Conservation (phyloP, 2,797 vertebrate genomes). For the Danio tinwini region DNA sequence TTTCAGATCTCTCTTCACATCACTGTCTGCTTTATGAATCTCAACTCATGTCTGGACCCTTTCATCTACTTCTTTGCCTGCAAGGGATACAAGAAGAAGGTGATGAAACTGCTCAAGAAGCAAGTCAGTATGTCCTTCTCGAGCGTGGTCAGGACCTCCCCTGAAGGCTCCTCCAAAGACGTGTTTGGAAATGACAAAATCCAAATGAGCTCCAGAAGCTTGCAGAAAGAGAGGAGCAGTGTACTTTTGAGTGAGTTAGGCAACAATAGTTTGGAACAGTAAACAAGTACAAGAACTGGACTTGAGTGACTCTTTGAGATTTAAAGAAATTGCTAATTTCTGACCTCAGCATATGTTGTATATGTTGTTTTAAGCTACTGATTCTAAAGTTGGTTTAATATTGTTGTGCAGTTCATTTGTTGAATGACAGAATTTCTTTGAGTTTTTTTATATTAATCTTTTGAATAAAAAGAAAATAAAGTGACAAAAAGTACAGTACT, state of each 20-base stretch:
- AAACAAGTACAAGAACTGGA: not conserved
- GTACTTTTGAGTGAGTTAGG: slow-evolving; percentile 31
- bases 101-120: slow-evolving; percentile 86
- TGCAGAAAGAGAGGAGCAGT: slow-evolving; percentile 45
- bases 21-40: slow-evolving; percentile 93
- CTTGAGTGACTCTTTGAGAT: not conserved
- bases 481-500: too few relatives aligned
- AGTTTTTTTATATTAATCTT: too few relatives aligned
- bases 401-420: too few relatives aligned
- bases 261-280: not conserved
- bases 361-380: not conserved
- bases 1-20: slow-evolving; percentile 94
- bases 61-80: slow-evolving; percentile 99
- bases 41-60: slow-evolving; percentile 94
- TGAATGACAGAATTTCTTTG: too few relatives aligned
- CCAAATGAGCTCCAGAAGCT: slow-evolving; percentile 63
- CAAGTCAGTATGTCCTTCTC: slow-evolving; percentile 90
- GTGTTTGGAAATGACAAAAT: slow-evolving; percentile 73
- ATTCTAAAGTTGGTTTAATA: too few relatives aligned
- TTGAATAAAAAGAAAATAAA: too few relatives aligned
- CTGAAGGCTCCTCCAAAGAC: slow-evolving; percentile 88
- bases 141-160: slow-evolving; percentile 85
- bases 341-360: slow-evolving; percentile 6
- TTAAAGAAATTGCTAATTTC: not conserved
- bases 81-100: slow-evolving; percentile 95